Evolutionary conservation across 2,888 invertebrate species (phyloP), one percentile per base, ranked within the genome.

Genomic region (Protonemura montana): DNA sequence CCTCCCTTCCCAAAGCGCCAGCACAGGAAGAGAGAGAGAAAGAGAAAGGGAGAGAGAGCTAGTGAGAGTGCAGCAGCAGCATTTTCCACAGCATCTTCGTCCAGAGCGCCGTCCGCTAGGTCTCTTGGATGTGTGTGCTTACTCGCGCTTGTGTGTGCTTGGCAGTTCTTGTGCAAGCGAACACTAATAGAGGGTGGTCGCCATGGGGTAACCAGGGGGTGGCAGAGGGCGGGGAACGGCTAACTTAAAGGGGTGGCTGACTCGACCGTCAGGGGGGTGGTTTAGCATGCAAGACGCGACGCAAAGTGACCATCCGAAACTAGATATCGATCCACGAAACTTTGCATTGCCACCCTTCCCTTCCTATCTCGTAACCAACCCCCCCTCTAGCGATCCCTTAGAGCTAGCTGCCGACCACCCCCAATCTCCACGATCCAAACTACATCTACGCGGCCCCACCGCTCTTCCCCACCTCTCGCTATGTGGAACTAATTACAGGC

Each of bases 401-500:
- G 59, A 59, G 59, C 59, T 59, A 21, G 59, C 59, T 35, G 59
- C 21, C 59, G 59, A 21, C 59, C 59, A 59, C 59, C 16, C 16
- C 59, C 59, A 21, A 59, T 1, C 59, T 21, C 29, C 81, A 6
- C n/a, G 5, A 81, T n/a, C 81, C 30, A 81, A 81, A 27, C 28
- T 81, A n/a, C 81, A 28, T 28, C 81, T 26, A 21, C 26, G 30
- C 30, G 0, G 30, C 81, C 81, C 30, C 81, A 16, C 28, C 80
- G 27, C 80, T 16, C 26, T 5, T 16, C 6, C 27, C 76, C 16
- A 7, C n/a, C 80, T 27, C 80, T 5, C 80, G 6, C 80, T 25
- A 21, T 25, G 2, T 78, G 28, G 78, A 78, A 81, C 81, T 81
- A 81, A 81, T 81, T 81, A 81, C 81, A 28, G 59, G 28, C 81